phyloP scores from a whole-genome alignment of 2,113 vertebrate species.

The Halcyon malimbica region DNA sequence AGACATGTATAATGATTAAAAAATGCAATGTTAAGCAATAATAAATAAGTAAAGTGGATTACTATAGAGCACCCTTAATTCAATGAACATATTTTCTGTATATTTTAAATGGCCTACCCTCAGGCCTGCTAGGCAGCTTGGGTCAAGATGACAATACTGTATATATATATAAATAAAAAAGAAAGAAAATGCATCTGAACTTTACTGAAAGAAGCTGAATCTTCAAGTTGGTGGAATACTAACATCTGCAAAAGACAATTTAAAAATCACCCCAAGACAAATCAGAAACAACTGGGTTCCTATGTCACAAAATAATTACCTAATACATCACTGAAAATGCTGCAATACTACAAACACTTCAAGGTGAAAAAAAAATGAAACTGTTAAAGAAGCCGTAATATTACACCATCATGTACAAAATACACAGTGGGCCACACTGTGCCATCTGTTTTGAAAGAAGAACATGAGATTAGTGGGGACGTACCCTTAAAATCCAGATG shows the following conservation, averaged over 20 bases:
- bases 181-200: background rate
- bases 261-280: background rate
- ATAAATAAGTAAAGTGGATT: background rate
- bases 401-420: background rate
- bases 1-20: background rate
- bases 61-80: rapidly evolving
- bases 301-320: conserved; percentile 7
- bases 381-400: background rate
- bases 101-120: background rate
- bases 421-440: background rate
- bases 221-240: background rate
- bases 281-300: background rate
- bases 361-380: background rate
- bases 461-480: background rate
- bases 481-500: background rate
- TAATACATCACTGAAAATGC: background rate
- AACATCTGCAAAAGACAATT: background rate
- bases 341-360: background rate
- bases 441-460: conserved; percentile 17
- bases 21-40: rapidly evolving
- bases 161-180: background rate
- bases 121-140: background rate
- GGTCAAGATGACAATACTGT: background rate
- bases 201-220: background rate
- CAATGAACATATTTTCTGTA: background rate